Evolutionary conservation across 2,797 vertebrate species (phyloP), one percentile per base, ranked within the genome.

Genomic region (Buphagus erythrorhynchus): DNA sequence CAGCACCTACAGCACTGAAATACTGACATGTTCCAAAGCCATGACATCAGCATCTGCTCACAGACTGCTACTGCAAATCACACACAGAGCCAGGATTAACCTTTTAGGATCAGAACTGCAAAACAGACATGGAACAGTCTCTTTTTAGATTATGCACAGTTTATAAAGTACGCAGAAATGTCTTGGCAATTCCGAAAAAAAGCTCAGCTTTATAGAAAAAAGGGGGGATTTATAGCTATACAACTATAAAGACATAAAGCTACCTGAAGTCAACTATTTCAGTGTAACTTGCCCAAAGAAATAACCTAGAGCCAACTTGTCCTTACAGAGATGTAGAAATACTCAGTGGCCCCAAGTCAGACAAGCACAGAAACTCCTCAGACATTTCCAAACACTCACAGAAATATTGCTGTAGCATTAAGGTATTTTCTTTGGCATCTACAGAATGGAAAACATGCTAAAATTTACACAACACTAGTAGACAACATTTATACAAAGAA

Each of bases 381-480:
- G 9, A 61, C 21, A 52, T 38, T 49, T 89, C 45, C 74, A 79
- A 88, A 62, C 59, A 69, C 43, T 49, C 54, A 87, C 26, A 95
- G 43, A 96, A 79, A 71, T 19, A 61, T 1, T n/a, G 14, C 48
- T 43, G 12, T 6, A 57, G 24, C 21, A 28, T 46, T 89, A 4
- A 75, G 62, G 25, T 14, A 61, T 68, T 75, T 52, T 51, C 65
- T 81, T 51, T 48, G n/a, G 42, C 54, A 81, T 42, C 13, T 65
- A 33, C 1, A 51, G 29, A 80, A 86, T 3, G 2, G 28, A 73
- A 85, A 79, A 80, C n/a, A 81, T 14, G 36, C 5, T 71, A 42
- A 59, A 46, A 76, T 10, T 55, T 9, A 77, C 6, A 33, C 4
- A 68, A 52, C 24, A 24, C 11, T 43, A 46, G n/a, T n/a, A 91